phyloP scores from a whole-genome alignment of 2,113 vertebrate genomes.

The Callithrix jacchus region DNA sequence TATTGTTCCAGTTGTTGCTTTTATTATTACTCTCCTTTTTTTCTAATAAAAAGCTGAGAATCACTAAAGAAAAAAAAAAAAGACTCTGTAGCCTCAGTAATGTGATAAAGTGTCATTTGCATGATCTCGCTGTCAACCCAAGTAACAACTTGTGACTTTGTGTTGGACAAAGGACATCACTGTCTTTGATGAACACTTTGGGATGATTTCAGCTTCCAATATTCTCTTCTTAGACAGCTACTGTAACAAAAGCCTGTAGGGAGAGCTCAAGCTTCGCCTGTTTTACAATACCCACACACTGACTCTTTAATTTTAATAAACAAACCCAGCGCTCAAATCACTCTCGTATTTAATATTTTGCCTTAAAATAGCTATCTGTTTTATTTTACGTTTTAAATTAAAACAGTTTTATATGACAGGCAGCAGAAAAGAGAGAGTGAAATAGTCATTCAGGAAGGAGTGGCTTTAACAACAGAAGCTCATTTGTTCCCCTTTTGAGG shows the following conservation, averaged over 20 bases:
- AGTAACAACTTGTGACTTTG: constrained; percentile 40
- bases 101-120: constrained; percentile 24
- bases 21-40: constrained; percentile 21
- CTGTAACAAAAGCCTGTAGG: constrained; percentile 69
- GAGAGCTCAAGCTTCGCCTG: constrained; percentile 76
- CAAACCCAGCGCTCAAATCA: neutral
- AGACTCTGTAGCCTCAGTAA: constrained; percentile 23
- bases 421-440: neutral
- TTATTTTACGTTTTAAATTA: neutral
- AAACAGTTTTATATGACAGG: neutral
- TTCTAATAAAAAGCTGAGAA: constrained; percentile 42
- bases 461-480: neutral
- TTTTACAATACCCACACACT: neutral
- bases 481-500: neutral
- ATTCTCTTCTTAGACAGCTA: constrained; percentile 14
- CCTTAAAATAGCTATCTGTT: neutral
- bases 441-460: neutral
- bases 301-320: neutral
- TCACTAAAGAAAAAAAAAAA: constrained; percentile 30
- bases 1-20: neutral
- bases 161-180: constrained; percentile 65
- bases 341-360: neutral
- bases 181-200: constrained; percentile 28
- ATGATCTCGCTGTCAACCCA: neutral
- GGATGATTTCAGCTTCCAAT: constrained; percentile 33